Percentiles rank a stretch among this genome's conserved stretches.
These are phyloP conservation scores for Thereva nobilitata DNA, from an alignment of 2,888 invertebrate genomes.

Conservation along the genomic window DNA sequence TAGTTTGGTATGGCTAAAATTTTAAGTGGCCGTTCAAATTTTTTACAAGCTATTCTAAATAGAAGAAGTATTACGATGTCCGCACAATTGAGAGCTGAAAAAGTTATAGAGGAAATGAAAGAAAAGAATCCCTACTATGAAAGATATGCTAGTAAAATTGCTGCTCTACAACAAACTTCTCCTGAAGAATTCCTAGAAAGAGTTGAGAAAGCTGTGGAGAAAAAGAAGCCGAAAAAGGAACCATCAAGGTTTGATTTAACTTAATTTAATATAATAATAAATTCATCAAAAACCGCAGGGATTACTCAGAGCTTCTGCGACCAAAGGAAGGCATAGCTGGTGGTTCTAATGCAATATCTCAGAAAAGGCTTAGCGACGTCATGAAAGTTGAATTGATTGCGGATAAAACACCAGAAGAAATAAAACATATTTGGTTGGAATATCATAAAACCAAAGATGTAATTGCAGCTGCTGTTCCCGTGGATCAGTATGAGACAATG, in stretches of 20 bases:
- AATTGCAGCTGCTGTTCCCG: slow-evolving; percentile 73
- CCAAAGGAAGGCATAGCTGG: slow-evolving; percentile 62
- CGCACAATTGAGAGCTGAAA: slow-evolving; percentile 56
- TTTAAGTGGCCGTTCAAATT: neutral
- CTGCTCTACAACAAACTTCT: slow-evolving; percentile 71
- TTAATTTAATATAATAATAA: neutral
- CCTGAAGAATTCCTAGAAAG: slow-evolving; percentile 74
- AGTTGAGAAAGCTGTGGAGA: slow-evolving; percentile 60
- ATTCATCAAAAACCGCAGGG: slow-evolving; percentile 54
- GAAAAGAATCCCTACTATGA: slow-evolving; percentile 76
- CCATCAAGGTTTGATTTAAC: slow-evolving; percentile 46
- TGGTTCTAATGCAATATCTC: slow-evolving; percentile 54
- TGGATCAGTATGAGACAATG: slow-evolving; percentile 64
- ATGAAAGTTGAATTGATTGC: slow-evolving; percentile 77
- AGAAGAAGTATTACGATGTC: slow-evolving; percentile 56
- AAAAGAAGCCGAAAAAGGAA: slow-evolving; percentile 49
- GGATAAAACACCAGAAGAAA: slow-evolving; percentile 72
- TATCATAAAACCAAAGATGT: slow-evolving; percentile 79
- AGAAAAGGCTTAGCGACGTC: slow-evolving; percentile 66
- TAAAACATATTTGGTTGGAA: slow-evolving; percentile 76
- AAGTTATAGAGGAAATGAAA: slow-evolving; percentile 60
- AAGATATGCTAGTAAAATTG: slow-evolving; percentile 79
- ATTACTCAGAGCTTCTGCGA: slow-evolving; percentile 68
- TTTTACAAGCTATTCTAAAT: neutral
- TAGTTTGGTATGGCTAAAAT: too few species aligned